phyloP scores from a whole-genome alignment of 2,888 invertebrate genomes.

The Conistra vaccinii region DNA sequence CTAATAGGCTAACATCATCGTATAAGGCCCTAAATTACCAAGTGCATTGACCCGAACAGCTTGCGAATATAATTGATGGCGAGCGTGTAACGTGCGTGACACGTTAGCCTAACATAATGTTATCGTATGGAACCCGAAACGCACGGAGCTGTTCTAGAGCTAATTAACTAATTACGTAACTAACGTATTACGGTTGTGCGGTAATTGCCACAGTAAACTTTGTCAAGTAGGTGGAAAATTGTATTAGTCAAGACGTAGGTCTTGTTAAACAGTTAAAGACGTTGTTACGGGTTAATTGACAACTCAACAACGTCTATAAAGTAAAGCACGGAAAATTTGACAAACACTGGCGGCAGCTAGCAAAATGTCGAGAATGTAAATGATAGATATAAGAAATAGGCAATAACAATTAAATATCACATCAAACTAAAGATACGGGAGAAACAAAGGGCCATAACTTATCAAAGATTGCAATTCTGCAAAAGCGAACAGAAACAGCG shows the following conservation, averaged over 20 bases:
- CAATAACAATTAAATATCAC: background rate
- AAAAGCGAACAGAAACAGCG: background rate
- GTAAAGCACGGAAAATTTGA: background rate
- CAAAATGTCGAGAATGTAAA: background rate
- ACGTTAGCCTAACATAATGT: slow-evolving; percentile 40
- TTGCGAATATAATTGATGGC: slow-evolving; percentile 45
- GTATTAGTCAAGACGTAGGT: slow-evolving; percentile 9
- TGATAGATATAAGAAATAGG: background rate
- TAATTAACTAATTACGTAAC: slow-evolving; percentile 55
- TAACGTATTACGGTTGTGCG: slow-evolving; percentile 35
- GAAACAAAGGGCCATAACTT: background rate
- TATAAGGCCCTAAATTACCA: background rate
- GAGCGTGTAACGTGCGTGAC: slow-evolving; percentile 35
- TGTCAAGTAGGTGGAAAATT: slow-evolving; percentile 33
- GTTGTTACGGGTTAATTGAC: background rate
- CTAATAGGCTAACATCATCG: background rate
- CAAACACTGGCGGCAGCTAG: background rate
- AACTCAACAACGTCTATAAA: background rate
- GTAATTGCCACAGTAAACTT: slow-evolving; percentile 42
- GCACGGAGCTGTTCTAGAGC: slow-evolving; percentile 34
- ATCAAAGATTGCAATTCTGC: background rate
- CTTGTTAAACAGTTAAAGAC: slow-evolving; percentile 27
- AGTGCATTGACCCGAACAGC: slow-evolving; percentile 23
- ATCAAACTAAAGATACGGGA: background rate
- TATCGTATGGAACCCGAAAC: slow-evolving; percentile 31